Conservation (phyloP, 1,140 invertebrate species). For the Steinernema feltiae region DNA sequence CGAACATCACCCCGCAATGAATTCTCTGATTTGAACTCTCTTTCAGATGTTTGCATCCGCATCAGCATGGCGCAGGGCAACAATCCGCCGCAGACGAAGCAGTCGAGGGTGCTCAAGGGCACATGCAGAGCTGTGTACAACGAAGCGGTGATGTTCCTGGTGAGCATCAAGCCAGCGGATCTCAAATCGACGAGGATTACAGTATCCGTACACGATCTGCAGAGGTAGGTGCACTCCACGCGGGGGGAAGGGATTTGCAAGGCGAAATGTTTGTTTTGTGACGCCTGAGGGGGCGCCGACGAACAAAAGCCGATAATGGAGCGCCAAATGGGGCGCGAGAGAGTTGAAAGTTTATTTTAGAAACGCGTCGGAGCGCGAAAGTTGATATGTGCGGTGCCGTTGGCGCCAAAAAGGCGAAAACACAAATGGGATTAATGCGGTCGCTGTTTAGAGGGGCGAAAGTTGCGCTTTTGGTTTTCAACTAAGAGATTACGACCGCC, state of each 20-base stretch:
- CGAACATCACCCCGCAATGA: not conserved
- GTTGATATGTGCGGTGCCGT: not conserved
- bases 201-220: slow-evolving; percentile 53
- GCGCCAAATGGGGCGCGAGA: not conserved
- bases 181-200: slow-evolving; percentile 50
- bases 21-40: not conserved
- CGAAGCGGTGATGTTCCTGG: slow-evolving; percentile 57
- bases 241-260: not conserved
- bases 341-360: not conserved
- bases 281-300: not conserved
- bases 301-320: not conserved
- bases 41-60: slow-evolving; percentile 49
- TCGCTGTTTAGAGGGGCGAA: no score
- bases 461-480: no score
- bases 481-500: no score
- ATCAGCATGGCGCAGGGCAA: slow-evolving; percentile 47
- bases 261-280: not conserved
- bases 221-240: slow-evolving; percentile 46
- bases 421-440: not conserved
- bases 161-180: slow-evolving; percentile 48
- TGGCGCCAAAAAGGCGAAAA: not conserved
- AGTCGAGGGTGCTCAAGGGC: slow-evolving; percentile 42
- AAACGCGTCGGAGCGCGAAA: not conserved
- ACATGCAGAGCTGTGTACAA: slow-evolving; percentile 48
- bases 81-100: slow-evolving; percentile 43